Percentiles rank a stretch among this genome's conserved stretches.
phyloP scores from a whole-genome alignment of 2,113 vertebrate genomes.

The Phyllostomus discolor region DNA sequence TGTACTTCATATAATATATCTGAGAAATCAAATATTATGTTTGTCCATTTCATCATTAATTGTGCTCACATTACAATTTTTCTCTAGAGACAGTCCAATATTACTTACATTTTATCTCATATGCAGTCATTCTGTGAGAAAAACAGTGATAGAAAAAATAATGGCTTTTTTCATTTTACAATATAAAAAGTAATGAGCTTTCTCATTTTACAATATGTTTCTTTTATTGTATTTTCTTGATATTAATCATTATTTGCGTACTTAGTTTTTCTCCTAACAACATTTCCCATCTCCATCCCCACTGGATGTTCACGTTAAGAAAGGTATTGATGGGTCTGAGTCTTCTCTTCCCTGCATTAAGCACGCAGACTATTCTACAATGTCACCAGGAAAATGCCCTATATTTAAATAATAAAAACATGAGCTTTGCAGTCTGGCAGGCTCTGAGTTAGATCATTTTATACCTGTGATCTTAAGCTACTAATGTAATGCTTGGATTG shows the following conservation, averaged over 20 bases:
- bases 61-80: background rate
- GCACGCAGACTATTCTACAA: background rate
- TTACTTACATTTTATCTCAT: background rate
- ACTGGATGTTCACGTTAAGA: background rate
- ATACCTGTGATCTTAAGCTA: background rate
- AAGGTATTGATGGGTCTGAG: background rate
- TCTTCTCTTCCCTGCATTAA: background rate
- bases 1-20: background rate
- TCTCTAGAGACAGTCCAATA: background rate
- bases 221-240: background rate
- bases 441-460: background rate
- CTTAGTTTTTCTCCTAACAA: background rate
- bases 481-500: background rate
- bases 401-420: background rate
- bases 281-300: background rate
- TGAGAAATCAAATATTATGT: slow-evolving; percentile 7
- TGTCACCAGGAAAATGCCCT: background rate
- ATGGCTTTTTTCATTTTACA: too few relatives aligned
- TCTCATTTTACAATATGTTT: background rate
- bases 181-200: background rate
- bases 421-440: background rate
- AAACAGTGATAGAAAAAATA: background rate
- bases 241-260: background rate
- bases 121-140: background rate
- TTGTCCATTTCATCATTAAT: background rate